Evolutionary conservation across 2,797 vertebrate species (phyloP), one percentile per base, ranked within the genome.

Genomic region (Sebastes oblongus): DNA sequence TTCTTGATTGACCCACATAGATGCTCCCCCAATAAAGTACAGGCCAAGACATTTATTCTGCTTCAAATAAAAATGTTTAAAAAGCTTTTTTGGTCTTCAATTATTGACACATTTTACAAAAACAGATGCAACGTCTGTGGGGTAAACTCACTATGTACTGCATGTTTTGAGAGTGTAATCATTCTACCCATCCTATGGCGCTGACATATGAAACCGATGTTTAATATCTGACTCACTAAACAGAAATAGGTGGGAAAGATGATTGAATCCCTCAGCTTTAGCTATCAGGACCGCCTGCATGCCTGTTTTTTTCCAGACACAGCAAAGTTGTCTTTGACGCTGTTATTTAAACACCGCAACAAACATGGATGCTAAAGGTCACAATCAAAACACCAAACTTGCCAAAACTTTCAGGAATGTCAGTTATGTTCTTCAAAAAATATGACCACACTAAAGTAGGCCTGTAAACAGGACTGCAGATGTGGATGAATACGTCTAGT

Each of bases 191-290:
- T 70, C 55, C 42, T 14, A 29, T 72, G 52, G 61, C 20, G 72
- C 25, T 55, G 66, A 25, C 27, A 74, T 20, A 22, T 58, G 29
- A 79, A 32, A 54, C 55, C n/a, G 58, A 27, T 27, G 27, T 65
- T 83, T 36, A 32, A 77, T 55, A 66, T 75, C 61, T 81, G 60
- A 72, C 60, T 75, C 55, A 72, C 27, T 4, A 10, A 34, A 60
- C 65, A 75, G 25, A 64, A 74, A 66, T 77, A 74, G 56, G 20
- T 54, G 4, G 39, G 8, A 29, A n/a, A 72, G 80, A 10, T 60
- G 61, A 81, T 6, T 61, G 25, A 73, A 73, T 66, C 52, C 3
- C 2, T 29, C 36, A 10, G 30, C n/a, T 75, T 78, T 24, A 66
- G 62, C 46, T 50, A 4, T 56, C 30, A 50, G 16, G 54, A 60